Conservation (phyloP, 2,113 vertebrate genomes). For the Rhinoderma darwinii region DNA sequence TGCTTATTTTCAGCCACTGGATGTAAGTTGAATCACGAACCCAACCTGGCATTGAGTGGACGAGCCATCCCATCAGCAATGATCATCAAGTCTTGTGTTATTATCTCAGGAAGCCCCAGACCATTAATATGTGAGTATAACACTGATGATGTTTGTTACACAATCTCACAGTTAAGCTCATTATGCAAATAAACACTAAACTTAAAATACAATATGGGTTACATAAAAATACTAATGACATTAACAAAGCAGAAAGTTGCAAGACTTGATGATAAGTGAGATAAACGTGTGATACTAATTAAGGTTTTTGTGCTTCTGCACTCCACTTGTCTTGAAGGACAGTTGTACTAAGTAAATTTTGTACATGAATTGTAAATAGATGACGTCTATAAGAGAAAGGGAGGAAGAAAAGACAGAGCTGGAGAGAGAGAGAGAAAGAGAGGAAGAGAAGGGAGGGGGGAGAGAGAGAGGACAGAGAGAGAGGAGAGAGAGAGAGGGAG, state of each 20-base stretch:
- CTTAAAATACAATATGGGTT: neutral
- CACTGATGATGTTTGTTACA: neutral
- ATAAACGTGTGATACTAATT: neutral
- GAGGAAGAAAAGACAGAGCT: neutral
- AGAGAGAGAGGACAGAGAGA: neutral
- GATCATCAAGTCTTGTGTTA: neutral
- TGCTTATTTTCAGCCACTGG: too few relatives aligned
- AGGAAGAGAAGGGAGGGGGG: neutral
- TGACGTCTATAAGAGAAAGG: neutral
- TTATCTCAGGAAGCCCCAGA: neutral
- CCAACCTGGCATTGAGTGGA: neutral
- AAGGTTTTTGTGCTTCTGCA: neutral
- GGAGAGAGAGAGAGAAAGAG: neutral
- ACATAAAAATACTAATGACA: neutral
- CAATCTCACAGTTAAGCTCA: neutral
- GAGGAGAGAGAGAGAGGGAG: too few relatives aligned
- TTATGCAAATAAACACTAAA: neutral
- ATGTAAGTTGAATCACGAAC: neutral
- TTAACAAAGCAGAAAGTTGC: neutral
- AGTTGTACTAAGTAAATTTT: neutral
- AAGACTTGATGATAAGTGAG: constrained; percentile 6
- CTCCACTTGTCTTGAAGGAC: neutral
- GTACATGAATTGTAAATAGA: constrained; percentile 1
- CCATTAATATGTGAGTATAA: neutral
- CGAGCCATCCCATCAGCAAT: neutral